These are phyloP conservation scores for Phaenicophaeus curvirostris DNA, from an alignment of 2,797 vertebrate genomes.

Conservation along the genomic window DNA sequence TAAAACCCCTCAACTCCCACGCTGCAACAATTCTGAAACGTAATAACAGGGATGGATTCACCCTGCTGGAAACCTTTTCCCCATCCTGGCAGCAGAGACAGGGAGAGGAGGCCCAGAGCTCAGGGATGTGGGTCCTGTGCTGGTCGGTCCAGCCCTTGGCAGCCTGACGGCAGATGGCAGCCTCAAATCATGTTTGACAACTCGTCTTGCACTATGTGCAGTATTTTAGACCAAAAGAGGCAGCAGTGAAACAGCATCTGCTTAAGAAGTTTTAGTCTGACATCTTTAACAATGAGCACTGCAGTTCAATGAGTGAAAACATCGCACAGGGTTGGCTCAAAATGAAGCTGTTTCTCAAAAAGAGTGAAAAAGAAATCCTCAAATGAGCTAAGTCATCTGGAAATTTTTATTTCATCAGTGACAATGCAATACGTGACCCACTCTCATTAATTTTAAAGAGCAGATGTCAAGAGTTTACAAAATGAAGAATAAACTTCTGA, in stretches of 20 bases:
- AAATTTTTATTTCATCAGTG: neutral
- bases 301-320: neutral
- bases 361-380: neutral
- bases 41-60: neutral
- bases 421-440: neutral
- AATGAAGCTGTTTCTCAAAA: neutral
- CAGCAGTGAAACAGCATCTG: neutral
- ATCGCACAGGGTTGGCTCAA: neutral
- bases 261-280: neutral
- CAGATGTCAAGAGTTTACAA: neutral
- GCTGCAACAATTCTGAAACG: neutral
- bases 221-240: accelerated
- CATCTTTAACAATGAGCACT: no score
- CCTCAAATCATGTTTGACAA: neutral
- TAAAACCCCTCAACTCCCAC: neutral
- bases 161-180: slow-evolving; percentile 46
- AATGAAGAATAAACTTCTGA: neutral
- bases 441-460: neutral
- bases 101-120: no score
- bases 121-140: neutral
- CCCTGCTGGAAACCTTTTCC: neutral
- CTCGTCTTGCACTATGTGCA: accelerated
- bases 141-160: no score
- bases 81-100: neutral
- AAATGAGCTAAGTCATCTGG: neutral